Evolutionary conservation across 2,888 invertebrate genomes (phyloP).

Genomic region (Lasioglossum oenotherae): DNA sequence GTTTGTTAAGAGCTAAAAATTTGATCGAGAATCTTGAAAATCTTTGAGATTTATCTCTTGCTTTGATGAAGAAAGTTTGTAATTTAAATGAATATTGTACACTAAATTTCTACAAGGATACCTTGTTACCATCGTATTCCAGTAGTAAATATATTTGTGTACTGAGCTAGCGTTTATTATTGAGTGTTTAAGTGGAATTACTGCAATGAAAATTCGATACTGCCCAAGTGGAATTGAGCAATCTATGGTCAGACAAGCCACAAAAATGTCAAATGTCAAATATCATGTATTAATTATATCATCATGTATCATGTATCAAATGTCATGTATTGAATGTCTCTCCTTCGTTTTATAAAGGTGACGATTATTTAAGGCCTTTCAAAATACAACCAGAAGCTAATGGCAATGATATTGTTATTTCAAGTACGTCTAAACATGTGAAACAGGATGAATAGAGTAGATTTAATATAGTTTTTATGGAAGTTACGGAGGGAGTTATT

Average conservation of each 20-base stretch:
- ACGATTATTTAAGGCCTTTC: background rate
- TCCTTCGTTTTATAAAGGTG: too few species aligned
- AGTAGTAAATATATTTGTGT: too few species aligned
- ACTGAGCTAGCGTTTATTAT: too few species aligned
- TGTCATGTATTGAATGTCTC: too few species aligned
- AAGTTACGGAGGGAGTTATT: background rate
- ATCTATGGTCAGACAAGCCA: too few species aligned
- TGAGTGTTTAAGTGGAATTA: background rate
- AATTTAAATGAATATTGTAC: background rate
- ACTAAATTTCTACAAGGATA: too few species aligned
- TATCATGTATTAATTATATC: too few species aligned
- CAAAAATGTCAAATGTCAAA: too few species aligned
- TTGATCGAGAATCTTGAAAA: background rate
- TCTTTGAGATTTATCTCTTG: background rate
- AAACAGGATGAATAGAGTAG: too few species aligned
- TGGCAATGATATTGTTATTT: background rate
- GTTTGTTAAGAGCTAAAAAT: background rate
- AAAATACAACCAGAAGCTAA: background rate
- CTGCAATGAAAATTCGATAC: background rate
- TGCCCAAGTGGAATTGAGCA: background rate
- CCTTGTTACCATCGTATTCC: too few species aligned
- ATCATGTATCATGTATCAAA: too few species aligned
- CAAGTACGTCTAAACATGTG: too few species aligned
- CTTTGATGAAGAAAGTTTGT: background rate
- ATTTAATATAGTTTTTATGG: background rate